Base-by-base conservation (phyloP, 2,888 invertebrate species). In the Andrena haemorrhoa region DNA sequence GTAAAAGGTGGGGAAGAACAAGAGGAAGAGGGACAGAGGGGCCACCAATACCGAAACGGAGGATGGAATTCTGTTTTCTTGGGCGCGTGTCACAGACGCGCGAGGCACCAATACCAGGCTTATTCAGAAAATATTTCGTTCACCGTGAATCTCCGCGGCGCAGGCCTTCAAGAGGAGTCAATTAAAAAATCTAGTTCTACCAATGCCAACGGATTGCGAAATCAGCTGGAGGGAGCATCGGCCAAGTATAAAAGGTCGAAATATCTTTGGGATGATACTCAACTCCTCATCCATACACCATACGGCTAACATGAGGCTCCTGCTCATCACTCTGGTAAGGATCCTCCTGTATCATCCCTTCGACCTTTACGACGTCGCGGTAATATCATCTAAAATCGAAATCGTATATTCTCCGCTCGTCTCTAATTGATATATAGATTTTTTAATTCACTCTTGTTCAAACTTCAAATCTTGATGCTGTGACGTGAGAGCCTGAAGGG, bases 191-290 rank as follows among this genome's bases (percentile, higher is more conserved):
- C 92, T 92, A 93, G 93, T 93, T 92, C 92, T 92, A 61, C 90
- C 93, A 93, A 93, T 93, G 93, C 92, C 93, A 93, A 87, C 79
- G 83, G 83, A 90, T 93, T 93, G 88, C 88, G 92, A 92, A 92
- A 93, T 88, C 82, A 79, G 74, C 84, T 86, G 90, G 90, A 84
- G 90, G 91, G 90, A 90, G 89, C 86, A 86, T 87, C 87, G 79
- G 86, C 76, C 87, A 79, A 82, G 91, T 94, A 94, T 94, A 94
- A 93, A 94, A 94, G 92, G 88, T 93, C 89, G 92, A 89, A 90
- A 90, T 90, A 88, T 81, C 82, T 86, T 86, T 86, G 85, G 84
- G 85, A 84, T 82, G 89, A 85, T 85, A 86, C 84, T 90, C 89
- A 89, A 89, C 88, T 90, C 88, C 86, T 89, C 89, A 79, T 75